These are phyloP conservation scores for Lemur catta DNA, from an alignment of 2,797 vertebrate species.

Conservation along the genomic window DNA sequence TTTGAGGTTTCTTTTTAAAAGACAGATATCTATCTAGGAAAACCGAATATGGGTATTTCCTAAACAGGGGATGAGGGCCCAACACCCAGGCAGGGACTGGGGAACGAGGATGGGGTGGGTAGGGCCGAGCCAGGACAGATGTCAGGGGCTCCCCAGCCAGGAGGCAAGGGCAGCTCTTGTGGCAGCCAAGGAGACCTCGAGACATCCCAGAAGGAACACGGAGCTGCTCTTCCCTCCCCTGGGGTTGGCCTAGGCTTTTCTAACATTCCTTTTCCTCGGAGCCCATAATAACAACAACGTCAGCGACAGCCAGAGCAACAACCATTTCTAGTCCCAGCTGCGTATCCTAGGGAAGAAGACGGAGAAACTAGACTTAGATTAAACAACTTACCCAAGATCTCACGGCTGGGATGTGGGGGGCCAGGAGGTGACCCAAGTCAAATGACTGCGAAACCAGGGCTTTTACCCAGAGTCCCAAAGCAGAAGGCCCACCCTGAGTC, in stretches of 20 bases:
- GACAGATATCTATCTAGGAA: background rate
- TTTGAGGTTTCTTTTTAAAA: background rate
- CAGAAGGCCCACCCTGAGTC: background rate
- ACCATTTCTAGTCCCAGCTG: background rate
- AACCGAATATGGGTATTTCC: background rate
- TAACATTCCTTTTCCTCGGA: background rate
- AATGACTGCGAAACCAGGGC: accelerated
- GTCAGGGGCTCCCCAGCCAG: background rate
- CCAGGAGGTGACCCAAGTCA: background rate
- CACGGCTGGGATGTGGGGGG: too few species aligned
- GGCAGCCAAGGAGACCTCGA: background rate
- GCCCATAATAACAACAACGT: accelerated
- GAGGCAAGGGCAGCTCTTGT: background rate
- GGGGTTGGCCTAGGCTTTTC: background rate
- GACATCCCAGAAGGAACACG: background rate
- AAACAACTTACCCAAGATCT: background rate
- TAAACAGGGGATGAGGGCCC: background rate
- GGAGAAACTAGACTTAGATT: background rate
- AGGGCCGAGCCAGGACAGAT: background rate
- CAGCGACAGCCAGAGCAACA: background rate
- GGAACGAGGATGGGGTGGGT: background rate
- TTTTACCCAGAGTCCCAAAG: background rate
- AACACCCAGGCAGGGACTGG: background rate
- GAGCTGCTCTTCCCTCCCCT: background rate
- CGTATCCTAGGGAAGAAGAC: accelerated